These are phyloP conservation scores for Falco punctatus DNA, from an alignment of 2,113 vertebrate species.

Conservation along the genomic window DNA sequence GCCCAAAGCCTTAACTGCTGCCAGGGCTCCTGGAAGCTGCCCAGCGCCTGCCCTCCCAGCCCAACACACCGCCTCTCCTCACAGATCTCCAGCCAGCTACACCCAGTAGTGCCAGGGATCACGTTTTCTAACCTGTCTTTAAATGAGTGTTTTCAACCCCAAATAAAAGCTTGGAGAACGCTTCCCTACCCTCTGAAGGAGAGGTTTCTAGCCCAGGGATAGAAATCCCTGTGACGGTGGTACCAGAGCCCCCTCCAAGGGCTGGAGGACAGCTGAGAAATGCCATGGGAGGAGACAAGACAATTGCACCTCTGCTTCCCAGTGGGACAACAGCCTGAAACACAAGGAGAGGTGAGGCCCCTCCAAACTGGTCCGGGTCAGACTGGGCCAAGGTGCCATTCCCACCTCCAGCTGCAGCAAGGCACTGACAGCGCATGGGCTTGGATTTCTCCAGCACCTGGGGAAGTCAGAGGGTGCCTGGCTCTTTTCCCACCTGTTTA, in stretches of 20 bases:
- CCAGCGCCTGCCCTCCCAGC: not conserved
- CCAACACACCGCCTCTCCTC: fast-evolving
- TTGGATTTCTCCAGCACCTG: not conserved
- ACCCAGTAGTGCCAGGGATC: fast-evolving
- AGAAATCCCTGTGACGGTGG: not conserved
- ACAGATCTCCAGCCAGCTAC: not conserved
- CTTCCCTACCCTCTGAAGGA: not conserved
- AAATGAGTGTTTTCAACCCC: not conserved
- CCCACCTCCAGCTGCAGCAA: not conserved
- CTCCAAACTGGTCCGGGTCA: not conserved
- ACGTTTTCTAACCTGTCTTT: not conserved
- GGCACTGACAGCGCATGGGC: fast-evolving
- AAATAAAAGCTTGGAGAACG: not conserved
- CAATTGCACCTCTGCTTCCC: not conserved
- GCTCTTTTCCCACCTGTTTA: not conserved
- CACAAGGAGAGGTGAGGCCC: not conserved
- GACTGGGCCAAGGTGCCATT: not conserved
- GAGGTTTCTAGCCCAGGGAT: not conserved
- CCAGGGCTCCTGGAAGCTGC: not conserved
- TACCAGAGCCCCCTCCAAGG: not conserved
- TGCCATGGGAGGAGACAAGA: not conserved
- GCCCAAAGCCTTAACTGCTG: not conserved
- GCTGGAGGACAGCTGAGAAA: not conserved
- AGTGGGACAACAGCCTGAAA: not conserved
- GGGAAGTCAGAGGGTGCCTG: not conserved